Percentiles rank a stretch among this genome's conserved stretches.
Conservation (phyloP, 2,113 vertebrate genomes). For the Syngnathus floridae region DNA sequence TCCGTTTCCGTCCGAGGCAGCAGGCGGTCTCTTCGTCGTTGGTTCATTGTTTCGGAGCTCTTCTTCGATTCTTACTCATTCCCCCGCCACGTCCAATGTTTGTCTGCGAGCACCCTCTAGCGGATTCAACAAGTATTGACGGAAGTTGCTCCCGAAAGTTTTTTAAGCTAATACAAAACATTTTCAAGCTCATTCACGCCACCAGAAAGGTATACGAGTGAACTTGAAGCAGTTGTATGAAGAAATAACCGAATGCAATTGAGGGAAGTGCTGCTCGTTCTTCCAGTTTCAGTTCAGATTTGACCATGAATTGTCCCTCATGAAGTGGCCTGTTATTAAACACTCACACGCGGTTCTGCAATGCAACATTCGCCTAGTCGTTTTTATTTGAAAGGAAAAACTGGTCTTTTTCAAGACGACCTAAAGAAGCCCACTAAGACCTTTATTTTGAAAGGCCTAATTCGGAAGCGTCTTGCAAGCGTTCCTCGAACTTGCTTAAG, state of each 20-base stretch:
- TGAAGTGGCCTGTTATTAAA: too few species aligned
- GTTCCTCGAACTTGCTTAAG: too few species aligned
- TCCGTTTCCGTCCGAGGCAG: background rate
- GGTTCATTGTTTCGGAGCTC: background rate
- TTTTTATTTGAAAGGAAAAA: background rate
- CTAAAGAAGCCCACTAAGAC: too few species aligned
- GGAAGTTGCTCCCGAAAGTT: background rate
- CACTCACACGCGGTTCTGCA: too few species aligned
- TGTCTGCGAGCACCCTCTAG: background rate
- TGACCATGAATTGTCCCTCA: too few species aligned
- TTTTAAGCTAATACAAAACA: too few species aligned
- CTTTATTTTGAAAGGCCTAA: constrained; percentile 24
- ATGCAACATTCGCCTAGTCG: background rate
- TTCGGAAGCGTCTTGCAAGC: constrained; percentile 11
- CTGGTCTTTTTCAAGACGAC: rapidly evolving
- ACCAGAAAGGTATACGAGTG: too few species aligned
- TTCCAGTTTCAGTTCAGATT: too few species aligned
- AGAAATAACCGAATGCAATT: too few species aligned
- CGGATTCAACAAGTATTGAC: background rate
- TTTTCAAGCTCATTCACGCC: too few species aligned
- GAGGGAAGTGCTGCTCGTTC: too few species aligned
- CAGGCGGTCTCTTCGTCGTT: constrained; percentile 3
- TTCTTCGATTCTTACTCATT: background rate
- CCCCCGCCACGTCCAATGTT: constrained; percentile 2
- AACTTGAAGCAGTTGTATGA: too few species aligned